These are phyloP conservation scores for Formica aserva DNA, from an alignment of 2,888 invertebrate genomes.

Conservation along the genomic window DNA sequence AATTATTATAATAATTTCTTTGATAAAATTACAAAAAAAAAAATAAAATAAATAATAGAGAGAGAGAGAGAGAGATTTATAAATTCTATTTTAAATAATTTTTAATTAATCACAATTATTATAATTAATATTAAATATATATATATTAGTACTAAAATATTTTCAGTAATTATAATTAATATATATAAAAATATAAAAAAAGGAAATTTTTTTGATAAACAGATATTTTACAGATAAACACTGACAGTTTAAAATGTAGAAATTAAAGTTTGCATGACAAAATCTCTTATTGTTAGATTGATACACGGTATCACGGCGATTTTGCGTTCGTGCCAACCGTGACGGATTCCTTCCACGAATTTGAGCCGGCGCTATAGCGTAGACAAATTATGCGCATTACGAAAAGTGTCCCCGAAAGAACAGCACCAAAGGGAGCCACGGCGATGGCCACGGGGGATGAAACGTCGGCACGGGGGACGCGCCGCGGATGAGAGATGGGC, in stretches of 20 bases:
- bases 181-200: not conserved
- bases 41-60: too few species aligned
- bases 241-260: not conserved
- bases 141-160: too few species aligned
- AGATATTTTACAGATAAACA: not conserved
- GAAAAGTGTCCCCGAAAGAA: conserved; percentile 64
- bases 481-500: conserved; percentile 76
- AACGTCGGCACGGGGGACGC: conserved; percentile 51
- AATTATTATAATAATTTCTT: not conserved
- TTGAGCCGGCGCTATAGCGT: conserved; percentile 50
- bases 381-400: conserved; percentile 78
- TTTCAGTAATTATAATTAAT: not conserved
- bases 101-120: too few species aligned
- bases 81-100: too few species aligned
- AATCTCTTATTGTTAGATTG: not conserved
- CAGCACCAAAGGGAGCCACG: conserved; percentile 16
- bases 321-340: conserved; percentile 26
- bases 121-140: too few species aligned
- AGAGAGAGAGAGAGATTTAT: too few species aligned
- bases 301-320: conserved; percentile 12
- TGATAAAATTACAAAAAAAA: not conserved
- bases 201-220: not conserved
- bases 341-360: conserved; percentile 47
- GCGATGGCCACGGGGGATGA: conserved; percentile 47
- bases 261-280: not conserved